A percentile compares a stretch with the other conserved stretches of the same genome.
These are phyloP conservation scores for Sciurus vulgaris DNA, from an alignment of 2,797 vertebrate genomes.

Conservation along the genomic window DNA sequence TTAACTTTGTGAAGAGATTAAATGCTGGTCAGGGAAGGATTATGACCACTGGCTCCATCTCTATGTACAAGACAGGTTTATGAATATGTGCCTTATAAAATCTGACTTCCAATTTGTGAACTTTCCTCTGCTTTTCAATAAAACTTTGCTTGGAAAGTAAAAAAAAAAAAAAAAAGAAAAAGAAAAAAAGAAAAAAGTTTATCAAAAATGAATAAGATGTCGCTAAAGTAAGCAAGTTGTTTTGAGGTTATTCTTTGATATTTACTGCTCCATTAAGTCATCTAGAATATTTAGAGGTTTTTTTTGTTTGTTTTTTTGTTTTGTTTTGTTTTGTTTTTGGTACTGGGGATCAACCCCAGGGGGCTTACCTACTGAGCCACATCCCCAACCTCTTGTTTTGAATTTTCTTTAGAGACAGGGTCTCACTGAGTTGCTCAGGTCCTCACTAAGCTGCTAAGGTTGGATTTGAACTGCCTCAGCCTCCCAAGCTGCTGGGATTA, in stretches of 20 bases:
- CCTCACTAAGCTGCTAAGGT: no score
- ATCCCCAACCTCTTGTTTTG: no score
- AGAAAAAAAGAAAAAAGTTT: not conserved
- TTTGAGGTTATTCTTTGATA: not conserved
- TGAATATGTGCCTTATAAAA: not conserved
- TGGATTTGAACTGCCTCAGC: no score
- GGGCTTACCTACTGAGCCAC: no score
- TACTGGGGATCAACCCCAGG: no score
- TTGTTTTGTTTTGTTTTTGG: no score
- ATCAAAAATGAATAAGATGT: not conserved
- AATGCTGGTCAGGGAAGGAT: not conserved
- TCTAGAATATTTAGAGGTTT: not conserved
- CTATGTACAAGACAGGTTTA: not conserved
- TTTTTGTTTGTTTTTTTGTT: no score
- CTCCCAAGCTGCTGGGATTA: no score
- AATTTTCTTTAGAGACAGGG: no score
- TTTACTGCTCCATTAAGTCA: not conserved
- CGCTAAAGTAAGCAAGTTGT: not conserved
- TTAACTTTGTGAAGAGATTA: not conserved
- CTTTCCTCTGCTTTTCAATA: not conserved
- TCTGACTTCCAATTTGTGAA: not conserved
- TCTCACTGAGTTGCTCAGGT: no score
- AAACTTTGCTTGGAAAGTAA: not conserved
- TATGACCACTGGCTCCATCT: not conserved
- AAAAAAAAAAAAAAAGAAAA: not conserved